Percentiles rank a stretch among this genome's conserved stretches.
Evolutionary conservation across 2,888 invertebrate species (phyloP).

Genomic region (Drosophila flavopinicola): DNA sequence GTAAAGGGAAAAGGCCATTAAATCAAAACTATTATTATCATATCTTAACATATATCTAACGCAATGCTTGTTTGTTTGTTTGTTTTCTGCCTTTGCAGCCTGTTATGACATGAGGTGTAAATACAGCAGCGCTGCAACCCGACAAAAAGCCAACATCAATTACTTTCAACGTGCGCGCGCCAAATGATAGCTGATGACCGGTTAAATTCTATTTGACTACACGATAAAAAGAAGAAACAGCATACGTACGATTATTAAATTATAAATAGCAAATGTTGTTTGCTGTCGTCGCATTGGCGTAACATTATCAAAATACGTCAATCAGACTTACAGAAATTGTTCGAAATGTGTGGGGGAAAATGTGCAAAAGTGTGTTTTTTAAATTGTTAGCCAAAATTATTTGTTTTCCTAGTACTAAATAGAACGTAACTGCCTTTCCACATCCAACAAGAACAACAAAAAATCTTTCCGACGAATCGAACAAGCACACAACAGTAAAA

Average conservation of each 20-base stretch:
- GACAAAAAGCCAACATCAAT: constrained; percentile 16
- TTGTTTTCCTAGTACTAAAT: constrained; percentile 69
- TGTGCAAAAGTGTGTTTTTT: constrained; percentile 78
- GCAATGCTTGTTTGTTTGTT: constrained; percentile 3
- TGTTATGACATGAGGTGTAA: constrained; percentile 45
- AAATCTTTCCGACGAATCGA: constrained; percentile 28
- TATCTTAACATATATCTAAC: constrained; percentile 14
- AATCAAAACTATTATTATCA: no score
- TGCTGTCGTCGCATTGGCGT: constrained; percentile 30
- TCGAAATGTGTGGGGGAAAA: constrained; percentile 61
- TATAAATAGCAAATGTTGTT: constrained; percentile 24
- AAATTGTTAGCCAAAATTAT: constrained; percentile 79
- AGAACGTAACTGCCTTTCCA: constrained; percentile 60
- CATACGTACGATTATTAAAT: constrained; percentile 4
- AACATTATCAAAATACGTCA: constrained; percentile 49
- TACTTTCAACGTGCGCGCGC: constrained; percentile 31
- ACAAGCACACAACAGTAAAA: constrained; percentile 38
- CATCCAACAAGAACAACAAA: constrained; percentile 32
- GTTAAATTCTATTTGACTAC: constrained; percentile 48
- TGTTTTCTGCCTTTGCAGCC: constrained; percentile 45
- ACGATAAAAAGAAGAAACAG: constrained; percentile 3
- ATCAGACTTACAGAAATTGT: constrained; percentile 40
- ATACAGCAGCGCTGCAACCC: constrained; percentile 21
- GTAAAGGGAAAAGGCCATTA: no score
- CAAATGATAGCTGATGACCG: constrained; percentile 42